Conservation (phyloP, 2,797 vertebrate species). For the Hydrolagus colliei region DNA sequence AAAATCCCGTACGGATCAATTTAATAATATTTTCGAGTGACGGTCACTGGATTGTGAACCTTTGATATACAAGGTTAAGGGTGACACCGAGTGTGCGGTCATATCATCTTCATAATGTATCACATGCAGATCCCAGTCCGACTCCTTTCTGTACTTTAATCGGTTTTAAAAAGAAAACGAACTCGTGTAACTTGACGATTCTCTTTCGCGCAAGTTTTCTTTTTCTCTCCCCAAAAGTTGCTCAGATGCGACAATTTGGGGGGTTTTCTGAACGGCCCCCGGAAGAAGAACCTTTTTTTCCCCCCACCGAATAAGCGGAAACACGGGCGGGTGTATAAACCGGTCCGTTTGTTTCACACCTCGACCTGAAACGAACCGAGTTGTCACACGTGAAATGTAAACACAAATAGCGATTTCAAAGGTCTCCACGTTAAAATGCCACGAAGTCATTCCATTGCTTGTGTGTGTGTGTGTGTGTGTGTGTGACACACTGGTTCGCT, state of each 20-base stretch:
- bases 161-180: not conserved
- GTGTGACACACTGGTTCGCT: not conserved
- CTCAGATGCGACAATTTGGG: too few species aligned
- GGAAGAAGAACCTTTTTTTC: not conserved
- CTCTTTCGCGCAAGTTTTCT: not conserved
- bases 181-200: not conserved
- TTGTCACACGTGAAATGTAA: not conserved
- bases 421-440: too few species aligned
- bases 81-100: not conserved
- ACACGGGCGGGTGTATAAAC: not conserved
- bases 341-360: not conserved
- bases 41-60: not conserved
- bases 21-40: not conserved
- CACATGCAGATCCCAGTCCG: not conserved
- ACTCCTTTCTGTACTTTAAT: not conserved
- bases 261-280: too few species aligned
- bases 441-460: not conserved
- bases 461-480: too few species aligned
- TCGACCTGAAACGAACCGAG: too few species aligned
- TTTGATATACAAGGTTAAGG: not conserved
- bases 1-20: not conserved
- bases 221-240: not conserved
- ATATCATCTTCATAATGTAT: slow-evolving; percentile 15
- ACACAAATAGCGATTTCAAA: not conserved
- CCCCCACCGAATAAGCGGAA: not conserved